A percentile compares a stretch with the other conserved stretches of the same genome.
phyloP scores from a whole-genome alignment of 2,113 vertebrate species.

The Leptodactylus fuscus region DNA sequence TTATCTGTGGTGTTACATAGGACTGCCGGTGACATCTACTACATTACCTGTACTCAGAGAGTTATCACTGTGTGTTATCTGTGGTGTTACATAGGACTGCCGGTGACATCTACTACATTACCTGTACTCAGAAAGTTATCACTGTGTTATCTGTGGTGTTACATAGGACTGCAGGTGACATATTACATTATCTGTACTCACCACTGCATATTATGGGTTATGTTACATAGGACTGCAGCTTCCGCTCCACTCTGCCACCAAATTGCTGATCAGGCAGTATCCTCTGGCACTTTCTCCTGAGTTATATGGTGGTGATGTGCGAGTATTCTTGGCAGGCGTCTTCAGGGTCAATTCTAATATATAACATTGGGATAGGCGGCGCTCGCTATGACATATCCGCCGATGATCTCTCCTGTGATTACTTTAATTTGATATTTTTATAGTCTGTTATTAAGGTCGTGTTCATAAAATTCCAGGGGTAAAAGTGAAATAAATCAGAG shows the following conservation, averaged over 20 bases:
- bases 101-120: too few species aligned
- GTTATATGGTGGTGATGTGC: too few species aligned
- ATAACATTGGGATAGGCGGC: conserved; percentile 18
- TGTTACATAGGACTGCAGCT: background rate
- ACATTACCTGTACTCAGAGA: too few species aligned
- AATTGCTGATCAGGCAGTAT: background rate
- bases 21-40: too few species aligned
- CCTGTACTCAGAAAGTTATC: too few species aligned
- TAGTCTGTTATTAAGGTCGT: background rate
- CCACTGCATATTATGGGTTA: background rate
- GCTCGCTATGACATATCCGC: background rate
- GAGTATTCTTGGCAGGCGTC: background rate
- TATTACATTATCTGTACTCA: background rate
- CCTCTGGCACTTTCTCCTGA: background rate
- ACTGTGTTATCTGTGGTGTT: too few species aligned
- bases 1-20: too few species aligned
- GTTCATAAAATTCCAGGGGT: background rate
- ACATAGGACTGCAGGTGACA: too few species aligned
- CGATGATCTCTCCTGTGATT: conserved; percentile 21
- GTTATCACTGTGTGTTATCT: too few species aligned
- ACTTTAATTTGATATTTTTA: conserved; percentile 50
- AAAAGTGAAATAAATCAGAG: background rate
- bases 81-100: too few species aligned
- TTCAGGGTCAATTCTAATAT: conserved; percentile 21
- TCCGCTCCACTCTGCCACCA: background rate